Conservation (phyloP, 2,113 vertebrate genomes). For the Zapus hudsonius region DNA sequence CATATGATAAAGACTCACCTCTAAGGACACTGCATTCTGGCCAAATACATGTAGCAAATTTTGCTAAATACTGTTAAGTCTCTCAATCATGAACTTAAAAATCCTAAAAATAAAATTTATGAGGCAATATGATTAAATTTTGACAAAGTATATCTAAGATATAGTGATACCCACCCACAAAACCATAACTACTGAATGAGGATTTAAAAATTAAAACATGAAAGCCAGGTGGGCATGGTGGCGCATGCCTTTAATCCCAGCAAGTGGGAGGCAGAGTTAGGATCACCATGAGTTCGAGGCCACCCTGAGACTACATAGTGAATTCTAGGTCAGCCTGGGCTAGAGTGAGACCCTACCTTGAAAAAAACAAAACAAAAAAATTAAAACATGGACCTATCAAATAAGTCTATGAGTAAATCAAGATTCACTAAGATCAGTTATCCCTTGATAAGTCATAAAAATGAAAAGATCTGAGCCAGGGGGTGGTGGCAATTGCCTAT, state of each 20-base stretch:
- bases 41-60: conserved; percentile 80
- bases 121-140: conserved; percentile 75
- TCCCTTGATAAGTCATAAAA: conserved; percentile 39
- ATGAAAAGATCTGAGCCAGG: not conserved
- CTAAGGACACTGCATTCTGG: conserved; percentile 79
- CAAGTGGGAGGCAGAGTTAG: too few relatives aligned
- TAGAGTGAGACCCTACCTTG: too few relatives aligned
- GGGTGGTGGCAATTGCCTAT: too few relatives aligned
- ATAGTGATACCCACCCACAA: conserved; percentile 38
- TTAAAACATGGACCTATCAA: not conserved
- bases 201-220: conserved; percentile 66
- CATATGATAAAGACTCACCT: conserved; percentile 73
- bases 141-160: conserved; percentile 70
- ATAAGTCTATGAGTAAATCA: conserved; percentile 63
- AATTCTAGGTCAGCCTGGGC: too few relatives aligned
- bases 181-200: conserved; percentile 38
- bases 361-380: too few relatives aligned
- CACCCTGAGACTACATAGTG: too few relatives aligned
- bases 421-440: conserved; percentile 53
- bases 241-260: too few relatives aligned
- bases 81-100: conserved; percentile 81
- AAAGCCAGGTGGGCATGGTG: too few relatives aligned
- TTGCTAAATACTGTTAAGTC: conserved; percentile 72
- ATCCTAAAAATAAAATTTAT: conserved; percentile 79
- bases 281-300: too few relatives aligned